These are phyloP conservation scores for Zonitis immaculata DNA, from an alignment of 2,888 invertebrate species.

Conservation along the genomic window DNA sequence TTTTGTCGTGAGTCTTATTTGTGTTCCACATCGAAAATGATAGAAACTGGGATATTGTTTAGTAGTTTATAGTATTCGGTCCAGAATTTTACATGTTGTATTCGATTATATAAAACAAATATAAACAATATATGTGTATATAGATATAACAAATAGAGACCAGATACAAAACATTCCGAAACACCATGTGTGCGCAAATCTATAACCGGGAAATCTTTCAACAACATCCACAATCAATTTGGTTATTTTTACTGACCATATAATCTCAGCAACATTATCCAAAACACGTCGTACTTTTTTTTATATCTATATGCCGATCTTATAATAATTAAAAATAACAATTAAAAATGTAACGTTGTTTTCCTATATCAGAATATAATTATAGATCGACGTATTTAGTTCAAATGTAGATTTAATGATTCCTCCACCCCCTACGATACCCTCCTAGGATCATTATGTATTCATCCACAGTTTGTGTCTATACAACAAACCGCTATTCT, in stretches of 20 bases:
- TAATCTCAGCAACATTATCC: slow-evolving; percentile 2
- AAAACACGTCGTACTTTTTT: neutral
- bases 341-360: no score
- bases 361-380: no score
- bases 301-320: no score
- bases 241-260: slow-evolving; percentile 19
- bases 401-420: neutral
- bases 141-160: slow-evolving; percentile 6
- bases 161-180: slow-evolving; percentile 20
- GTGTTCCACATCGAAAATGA: neutral
- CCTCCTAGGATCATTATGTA: neutral
- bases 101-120: neutral
- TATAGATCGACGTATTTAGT: no score
- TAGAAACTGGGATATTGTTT: neutral
- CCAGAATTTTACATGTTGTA: neutral
- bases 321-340: no score
- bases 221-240: slow-evolving; percentile 13
- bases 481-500: neutral
- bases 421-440: neutral
- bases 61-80: neutral
- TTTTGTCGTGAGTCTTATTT: no score
- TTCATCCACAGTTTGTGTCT: neutral
- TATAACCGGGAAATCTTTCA: slow-evolving; percentile 19
- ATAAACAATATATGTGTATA: no score
- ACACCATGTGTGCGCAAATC: slow-evolving; percentile 23